Base-by-base conservation (phyloP, 2,888 invertebrate genomes). In the Electrophaes corylata region DNA sequence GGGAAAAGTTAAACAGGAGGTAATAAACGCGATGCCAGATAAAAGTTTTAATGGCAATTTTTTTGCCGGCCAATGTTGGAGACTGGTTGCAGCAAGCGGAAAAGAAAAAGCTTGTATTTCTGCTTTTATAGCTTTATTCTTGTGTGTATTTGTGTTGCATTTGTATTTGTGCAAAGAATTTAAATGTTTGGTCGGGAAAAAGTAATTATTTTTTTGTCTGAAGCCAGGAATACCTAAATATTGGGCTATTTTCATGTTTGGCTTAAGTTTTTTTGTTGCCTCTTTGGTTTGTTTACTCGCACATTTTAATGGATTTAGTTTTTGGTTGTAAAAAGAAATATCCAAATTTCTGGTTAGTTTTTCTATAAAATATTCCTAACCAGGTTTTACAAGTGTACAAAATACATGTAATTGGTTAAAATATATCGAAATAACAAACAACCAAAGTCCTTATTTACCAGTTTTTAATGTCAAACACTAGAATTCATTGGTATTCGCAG, bases 11-110 rank as follows among this genome's bases (percentile, higher is more conserved):
- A 60, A 66, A 67, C 44, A 60, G 60, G 68, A 64, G 66, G 76
- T 72, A 83, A 81, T 83, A 81, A 82, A 83, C 66, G 67, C 68
- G 66, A 62, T 69, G 66, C 70, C 69, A 71, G 79, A 82, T 79
- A 78, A 80, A 79, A 66, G 64, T 63, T 60, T 62, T 66, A 75
- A 73, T 69, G 60, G 57, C 59, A 47, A 64, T 64, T 60, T 69
- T 31, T 69, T 71, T 65, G 69, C 66, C 54, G 61, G 47, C 64
- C 57, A 44, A 14, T 23, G 48, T 49, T 37, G 44, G 45, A 46
- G 45, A 58, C 45, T 37, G 41, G 48, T 43, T 35, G 46, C 51
- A 47, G 20, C 33, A 29, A 29, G 14, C 23, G 18, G 39, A 39
- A 45, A 45, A 41, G 44, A 44, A 55, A 53, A 31, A 49, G 14